phyloP scores from a whole-genome alignment of 2,888 invertebrate species.

The Andrena marginata region DNA sequence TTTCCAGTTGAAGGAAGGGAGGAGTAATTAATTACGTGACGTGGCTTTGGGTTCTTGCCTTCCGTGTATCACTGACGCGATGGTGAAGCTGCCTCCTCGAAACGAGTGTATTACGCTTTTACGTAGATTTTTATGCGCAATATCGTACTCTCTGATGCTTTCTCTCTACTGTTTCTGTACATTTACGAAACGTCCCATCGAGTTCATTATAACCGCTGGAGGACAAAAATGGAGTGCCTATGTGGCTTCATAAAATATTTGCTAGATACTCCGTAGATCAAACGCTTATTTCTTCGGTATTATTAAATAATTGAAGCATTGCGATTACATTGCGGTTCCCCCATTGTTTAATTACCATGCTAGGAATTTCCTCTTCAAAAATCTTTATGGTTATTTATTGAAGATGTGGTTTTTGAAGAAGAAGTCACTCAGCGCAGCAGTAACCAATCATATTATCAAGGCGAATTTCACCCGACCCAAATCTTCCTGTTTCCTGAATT shows the following conservation, averaged over 20 bases:
- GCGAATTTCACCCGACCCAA: too few relatives aligned
- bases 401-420: too few relatives aligned
- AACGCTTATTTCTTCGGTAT: neutral
- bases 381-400: too few relatives aligned
- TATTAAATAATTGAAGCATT: neutral
- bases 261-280: neutral
- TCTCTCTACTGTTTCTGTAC: too few relatives aligned
- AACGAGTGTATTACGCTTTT: neutral
- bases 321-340: neutral
- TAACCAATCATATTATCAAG: too few relatives aligned
- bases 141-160: too few relatives aligned
- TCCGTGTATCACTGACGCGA: conserved; percentile 1
- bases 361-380: too few relatives aligned
- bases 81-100: too few relatives aligned
- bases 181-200: too few relatives aligned
- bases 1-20: conserved; percentile 11
- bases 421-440: too few relatives aligned
- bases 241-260: neutral
- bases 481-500: too few relatives aligned
- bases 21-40: conserved; percentile 36
- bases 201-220: neutral
- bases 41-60: neutral
- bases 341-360: neutral
- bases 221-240: neutral
- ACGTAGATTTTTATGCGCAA: neutral